These are phyloP conservation scores for Copidosoma aretas DNA, from an alignment of 2,888 invertebrate genomes.

Conservation along the genomic window DNA sequence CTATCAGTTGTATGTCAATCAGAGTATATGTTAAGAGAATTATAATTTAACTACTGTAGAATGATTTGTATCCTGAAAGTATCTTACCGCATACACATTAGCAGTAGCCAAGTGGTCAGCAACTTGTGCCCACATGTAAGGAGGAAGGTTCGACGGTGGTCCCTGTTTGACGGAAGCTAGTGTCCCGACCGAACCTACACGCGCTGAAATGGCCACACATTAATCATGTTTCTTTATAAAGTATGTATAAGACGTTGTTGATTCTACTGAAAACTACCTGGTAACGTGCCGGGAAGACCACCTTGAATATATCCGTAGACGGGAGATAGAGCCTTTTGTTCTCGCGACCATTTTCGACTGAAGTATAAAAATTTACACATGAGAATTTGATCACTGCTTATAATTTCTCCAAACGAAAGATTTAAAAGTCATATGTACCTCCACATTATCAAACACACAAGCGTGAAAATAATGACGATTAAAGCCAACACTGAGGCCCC, in stretches of 20 bases:
- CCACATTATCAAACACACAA: constrained; percentile 90
- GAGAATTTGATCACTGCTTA: background rate
- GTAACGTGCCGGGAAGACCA: constrained; percentile 61
- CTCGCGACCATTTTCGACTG: constrained; percentile 88
- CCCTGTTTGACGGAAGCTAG: constrained; percentile 60
- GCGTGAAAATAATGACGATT: constrained; percentile 84
- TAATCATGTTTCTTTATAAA: background rate
- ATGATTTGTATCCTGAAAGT: background rate
- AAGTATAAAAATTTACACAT: constrained; percentile 37
- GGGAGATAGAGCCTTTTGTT: constrained; percentile 84
- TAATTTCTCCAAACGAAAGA: background rate
- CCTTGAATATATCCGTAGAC: constrained; percentile 85
- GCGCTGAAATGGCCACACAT: constrained; percentile 50
- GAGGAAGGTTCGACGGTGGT: constrained; percentile 65
- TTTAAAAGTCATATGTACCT: constrained; percentile 66
- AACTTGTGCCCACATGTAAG: constrained; percentile 86
- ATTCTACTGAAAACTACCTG: constrained; percentile 46
- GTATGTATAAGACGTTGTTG: background rate
- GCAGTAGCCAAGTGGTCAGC: constrained; percentile 84
- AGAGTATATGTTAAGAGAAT: too few species aligned
- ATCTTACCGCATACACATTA: constrained; percentile 81
- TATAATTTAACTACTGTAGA: too few species aligned
- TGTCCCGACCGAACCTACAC: constrained; percentile 60
- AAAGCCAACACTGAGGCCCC: constrained; percentile 89
- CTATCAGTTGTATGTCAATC: too few species aligned